Evolutionary conservation across 2,113 vertebrate species (phyloP).

Genomic region (Tetraodon nigroviridis): DNA sequence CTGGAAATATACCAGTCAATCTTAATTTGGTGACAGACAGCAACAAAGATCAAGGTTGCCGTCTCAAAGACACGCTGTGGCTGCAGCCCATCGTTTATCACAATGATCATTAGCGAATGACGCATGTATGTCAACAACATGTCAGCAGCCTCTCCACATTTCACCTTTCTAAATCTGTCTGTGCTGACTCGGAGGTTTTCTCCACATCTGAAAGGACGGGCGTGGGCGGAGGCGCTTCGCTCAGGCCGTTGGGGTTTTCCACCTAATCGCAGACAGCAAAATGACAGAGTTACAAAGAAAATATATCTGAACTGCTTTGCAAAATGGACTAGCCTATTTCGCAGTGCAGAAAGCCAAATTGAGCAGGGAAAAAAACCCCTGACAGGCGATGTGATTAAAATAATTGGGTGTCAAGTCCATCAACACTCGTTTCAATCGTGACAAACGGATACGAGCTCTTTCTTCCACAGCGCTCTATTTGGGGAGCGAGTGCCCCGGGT

Average conservation of each 20-base stretch:
- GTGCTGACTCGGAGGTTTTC: constrained; percentile 28
- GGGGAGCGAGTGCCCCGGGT: background rate
- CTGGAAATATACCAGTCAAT: constrained; percentile 9
- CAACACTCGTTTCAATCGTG: constrained; percentile 37
- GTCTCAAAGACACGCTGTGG: too few relatives aligned
- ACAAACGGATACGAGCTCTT: constrained; percentile 14
- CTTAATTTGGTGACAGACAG: background rate
- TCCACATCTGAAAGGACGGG: constrained; percentile 49
- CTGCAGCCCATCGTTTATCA: too few relatives aligned
- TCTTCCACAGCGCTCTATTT: constrained; percentile 11
- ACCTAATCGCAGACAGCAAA: constrained; percentile 26
- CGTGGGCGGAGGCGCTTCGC: constrained; percentile 43
- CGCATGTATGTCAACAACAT: too few relatives aligned
- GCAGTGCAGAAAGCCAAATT: constrained; percentile 1
- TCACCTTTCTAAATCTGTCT: constrained; percentile 46
- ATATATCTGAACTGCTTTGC: background rate
- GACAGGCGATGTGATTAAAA: constrained; percentile 31
- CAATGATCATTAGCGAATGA: too few relatives aligned
- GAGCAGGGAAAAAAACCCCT: background rate
- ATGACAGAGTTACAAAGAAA: background rate
- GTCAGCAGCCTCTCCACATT: background rate
- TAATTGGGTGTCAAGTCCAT: constrained; percentile 35
- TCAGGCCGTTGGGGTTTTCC: constrained; percentile 38
- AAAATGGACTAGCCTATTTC: background rate
- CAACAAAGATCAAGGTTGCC: constrained; percentile 8